Conservation (phyloP, 2,113 vertebrate species). For the Bombycilla garrulus region DNA sequence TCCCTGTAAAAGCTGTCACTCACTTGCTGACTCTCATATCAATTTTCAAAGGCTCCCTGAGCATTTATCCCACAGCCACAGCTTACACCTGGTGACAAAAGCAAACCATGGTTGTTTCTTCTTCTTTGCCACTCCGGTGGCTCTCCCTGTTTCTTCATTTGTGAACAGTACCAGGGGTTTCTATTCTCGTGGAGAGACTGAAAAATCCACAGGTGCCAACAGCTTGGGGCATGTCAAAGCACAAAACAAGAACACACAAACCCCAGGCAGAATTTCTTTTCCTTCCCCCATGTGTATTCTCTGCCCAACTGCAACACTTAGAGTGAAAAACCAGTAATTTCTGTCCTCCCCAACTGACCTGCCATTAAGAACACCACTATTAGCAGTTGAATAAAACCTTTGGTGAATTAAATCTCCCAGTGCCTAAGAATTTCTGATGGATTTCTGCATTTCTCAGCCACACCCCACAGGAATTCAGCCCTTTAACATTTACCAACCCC, state of each 20-base stretch:
- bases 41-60: neutral
- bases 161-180: neutral
- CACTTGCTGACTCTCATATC: neutral
- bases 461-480: conserved; percentile 11
- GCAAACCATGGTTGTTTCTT: neutral
- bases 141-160: neutral
- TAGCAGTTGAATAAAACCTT: neutral
- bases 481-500: conserved; percentile 86
- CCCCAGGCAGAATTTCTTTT: neutral
- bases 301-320: neutral
- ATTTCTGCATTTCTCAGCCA: conserved; percentile 12
- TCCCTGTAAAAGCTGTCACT: neutral
- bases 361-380: neutral
- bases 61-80: neutral
- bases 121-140: neutral
- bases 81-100: neutral
- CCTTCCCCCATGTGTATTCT: neutral
- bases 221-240: neutral
- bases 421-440: neutral
- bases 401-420: neutral
- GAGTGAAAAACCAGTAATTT: neutral
- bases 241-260: neutral
- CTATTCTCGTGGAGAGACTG: neutral
- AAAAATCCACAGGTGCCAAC: neutral
- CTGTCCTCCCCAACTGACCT: neutral